phyloP scores from a whole-genome alignment of 2,113 vertebrate species.

The Ifrita kowaldi region DNA sequence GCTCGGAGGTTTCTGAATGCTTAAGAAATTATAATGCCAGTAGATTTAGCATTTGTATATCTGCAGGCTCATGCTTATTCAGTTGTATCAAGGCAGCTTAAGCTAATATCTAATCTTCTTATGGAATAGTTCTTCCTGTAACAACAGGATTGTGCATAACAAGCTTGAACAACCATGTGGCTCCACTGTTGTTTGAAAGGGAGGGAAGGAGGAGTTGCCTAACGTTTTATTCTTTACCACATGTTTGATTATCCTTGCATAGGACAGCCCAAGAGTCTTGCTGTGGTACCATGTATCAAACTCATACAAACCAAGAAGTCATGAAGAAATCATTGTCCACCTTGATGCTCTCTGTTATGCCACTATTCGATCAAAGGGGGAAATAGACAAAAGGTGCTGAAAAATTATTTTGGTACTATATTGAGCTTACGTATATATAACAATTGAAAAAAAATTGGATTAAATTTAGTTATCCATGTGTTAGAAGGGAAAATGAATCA shows the following conservation, averaged over 20 bases:
- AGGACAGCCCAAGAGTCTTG: background rate
- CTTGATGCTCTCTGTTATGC: background rate
- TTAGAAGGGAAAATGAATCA: background rate
- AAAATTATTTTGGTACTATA: background rate
- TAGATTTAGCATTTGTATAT: slow-evolving; percentile 66
- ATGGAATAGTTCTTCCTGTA: slow-evolving; percentile 50
- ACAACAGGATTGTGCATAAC: slow-evolving; percentile 46
- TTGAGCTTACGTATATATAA: background rate
- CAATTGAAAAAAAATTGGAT: background rate
- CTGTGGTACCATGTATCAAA: background rate
- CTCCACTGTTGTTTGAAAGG: background rate
- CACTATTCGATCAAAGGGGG: background rate
- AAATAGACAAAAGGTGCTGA: background rate
- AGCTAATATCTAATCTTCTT: slow-evolving; percentile 71
- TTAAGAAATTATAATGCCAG: slow-evolving; percentile 66
- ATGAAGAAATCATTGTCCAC: background rate
- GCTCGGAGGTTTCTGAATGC: slow-evolving; percentile 50
- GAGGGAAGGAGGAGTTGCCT: background rate
- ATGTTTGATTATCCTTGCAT: background rate
- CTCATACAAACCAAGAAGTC: background rate
- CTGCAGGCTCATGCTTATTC: slow-evolving; percentile 65
- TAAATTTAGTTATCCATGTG: background rate
- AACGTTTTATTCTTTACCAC: background rate
- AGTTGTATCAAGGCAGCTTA: slow-evolving; percentile 65
- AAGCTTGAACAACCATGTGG: slow-evolving; percentile 18